These are phyloP conservation scores for Cygnus atratus DNA, from an alignment of 2,113 vertebrate genomes.

Conservation along the genomic window DNA sequence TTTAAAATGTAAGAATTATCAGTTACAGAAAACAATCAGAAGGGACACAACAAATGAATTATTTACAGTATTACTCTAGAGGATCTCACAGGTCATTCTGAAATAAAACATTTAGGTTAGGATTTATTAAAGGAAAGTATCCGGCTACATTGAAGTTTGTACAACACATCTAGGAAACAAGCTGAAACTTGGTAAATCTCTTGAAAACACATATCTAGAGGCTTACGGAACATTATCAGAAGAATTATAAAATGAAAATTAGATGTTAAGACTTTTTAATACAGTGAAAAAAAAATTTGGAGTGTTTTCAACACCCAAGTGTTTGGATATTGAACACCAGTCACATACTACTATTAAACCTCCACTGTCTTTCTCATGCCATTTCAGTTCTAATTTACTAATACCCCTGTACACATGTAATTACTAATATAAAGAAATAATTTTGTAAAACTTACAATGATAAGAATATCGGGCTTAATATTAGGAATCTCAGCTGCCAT, in stretches of 20 bases:
- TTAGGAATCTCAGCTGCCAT: slow-evolving; percentile 99
- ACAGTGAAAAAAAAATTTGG: neutral
- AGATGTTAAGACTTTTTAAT: neutral
- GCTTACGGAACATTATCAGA: neutral
- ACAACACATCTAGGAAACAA: neutral
- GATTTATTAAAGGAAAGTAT: neutral
- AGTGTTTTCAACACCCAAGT: neutral
- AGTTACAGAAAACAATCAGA: neutral
- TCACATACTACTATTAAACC: neutral
- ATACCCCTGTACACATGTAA: neutral
- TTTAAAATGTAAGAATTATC: neutral
- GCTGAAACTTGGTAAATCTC: neutral
- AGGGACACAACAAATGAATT: neutral
- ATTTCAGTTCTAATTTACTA: neutral
- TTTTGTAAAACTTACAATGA: slow-evolving; percentile 84
- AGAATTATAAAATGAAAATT: neutral
- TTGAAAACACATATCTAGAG: neutral
- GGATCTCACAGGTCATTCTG: neutral
- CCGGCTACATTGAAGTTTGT: neutral
- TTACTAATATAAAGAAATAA: neutral
- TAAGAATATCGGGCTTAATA: slow-evolving; percentile 96
- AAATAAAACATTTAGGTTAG: neutral
- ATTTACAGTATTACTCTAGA: neutral
- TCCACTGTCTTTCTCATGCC: neutral
- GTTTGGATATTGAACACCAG: neutral